phyloP scores from a whole-genome alignment of 2,113 vertebrate genomes.

The Tichodroma muraria region DNA sequence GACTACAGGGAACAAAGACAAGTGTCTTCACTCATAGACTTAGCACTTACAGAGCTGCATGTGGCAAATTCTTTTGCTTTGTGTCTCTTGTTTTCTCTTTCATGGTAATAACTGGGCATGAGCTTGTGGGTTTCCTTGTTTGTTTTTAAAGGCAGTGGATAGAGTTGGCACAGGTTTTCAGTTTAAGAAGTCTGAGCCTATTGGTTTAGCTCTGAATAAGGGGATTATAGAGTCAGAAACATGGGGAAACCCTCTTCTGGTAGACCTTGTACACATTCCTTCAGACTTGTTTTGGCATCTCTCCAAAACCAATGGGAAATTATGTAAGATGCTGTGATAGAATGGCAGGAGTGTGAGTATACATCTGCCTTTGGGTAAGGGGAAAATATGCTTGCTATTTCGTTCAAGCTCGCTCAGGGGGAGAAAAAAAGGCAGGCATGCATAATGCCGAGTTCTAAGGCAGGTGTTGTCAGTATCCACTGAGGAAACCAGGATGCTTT shows the following conservation, averaged over 20 bases:
- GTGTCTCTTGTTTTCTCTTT: conserved; percentile 20
- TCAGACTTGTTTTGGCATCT: neutral
- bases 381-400: neutral
- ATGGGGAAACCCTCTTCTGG: neutral
- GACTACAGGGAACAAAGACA: neutral
- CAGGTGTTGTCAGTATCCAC: neutral
- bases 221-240: neutral
- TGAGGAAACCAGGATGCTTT: neutral
- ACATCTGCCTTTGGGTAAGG: neutral
- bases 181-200: neutral
- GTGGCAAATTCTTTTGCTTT: conserved; percentile 5
- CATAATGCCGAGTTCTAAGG: neutral
- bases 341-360: neutral
- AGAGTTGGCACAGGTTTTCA: neutral
- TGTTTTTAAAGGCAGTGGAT: conserved; percentile 14
- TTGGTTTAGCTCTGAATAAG: neutral
- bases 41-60: neutral
- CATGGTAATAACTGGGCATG: neutral
- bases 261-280: neutral
- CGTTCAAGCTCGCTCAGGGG: neutral
- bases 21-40: neutral
- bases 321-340: conserved; percentile 8
- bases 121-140: conserved; percentile 30
- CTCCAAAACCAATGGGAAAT: neutral
- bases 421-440: neutral